These are phyloP conservation scores for Aleadryas rufinucha DNA, from an alignment of 2,113 vertebrate genomes.

Conservation along the genomic window DNA sequence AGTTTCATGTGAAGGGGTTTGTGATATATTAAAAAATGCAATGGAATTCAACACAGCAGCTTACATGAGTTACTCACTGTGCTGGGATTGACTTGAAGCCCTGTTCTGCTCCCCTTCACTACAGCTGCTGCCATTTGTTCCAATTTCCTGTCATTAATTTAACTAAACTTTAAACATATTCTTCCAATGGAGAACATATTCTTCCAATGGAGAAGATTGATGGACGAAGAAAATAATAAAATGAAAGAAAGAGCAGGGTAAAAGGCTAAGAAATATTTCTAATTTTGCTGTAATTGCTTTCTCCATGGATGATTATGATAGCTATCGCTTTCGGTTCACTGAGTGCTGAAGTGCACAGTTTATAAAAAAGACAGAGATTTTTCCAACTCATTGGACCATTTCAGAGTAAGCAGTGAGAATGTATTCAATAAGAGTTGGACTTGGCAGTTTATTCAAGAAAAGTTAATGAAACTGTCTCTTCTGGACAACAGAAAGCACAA, in stretches of 20 bases:
- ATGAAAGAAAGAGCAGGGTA: neutral
- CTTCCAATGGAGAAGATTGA: neutral
- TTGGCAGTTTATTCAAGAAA: neutral
- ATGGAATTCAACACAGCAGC: neutral
- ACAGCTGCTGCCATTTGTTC: neutral
- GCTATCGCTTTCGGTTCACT: neutral
- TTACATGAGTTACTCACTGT: neutral
- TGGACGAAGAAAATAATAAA: neutral
- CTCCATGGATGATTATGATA: neutral
- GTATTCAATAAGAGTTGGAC: neutral
- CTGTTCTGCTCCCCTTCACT: neutral
- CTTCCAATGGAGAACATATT: neutral
- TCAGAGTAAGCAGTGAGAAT: conserved; percentile 24
- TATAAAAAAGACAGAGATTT: conserved; percentile 25
- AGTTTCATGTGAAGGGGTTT: neutral
- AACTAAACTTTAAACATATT: neutral
- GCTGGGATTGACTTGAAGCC: neutral
- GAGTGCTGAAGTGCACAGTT: neutral
- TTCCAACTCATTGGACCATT: conserved; percentile 41
- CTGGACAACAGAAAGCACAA: neutral
- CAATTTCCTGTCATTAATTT: neutral
- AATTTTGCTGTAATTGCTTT: conserved; percentile 35
- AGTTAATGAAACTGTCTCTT: conserved; percentile 13
- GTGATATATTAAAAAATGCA: neutral
- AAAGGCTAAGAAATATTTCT: conserved; percentile 1